Conservation (phyloP, 2,113 vertebrate species). For the Oreochromis spilurus region DNA sequence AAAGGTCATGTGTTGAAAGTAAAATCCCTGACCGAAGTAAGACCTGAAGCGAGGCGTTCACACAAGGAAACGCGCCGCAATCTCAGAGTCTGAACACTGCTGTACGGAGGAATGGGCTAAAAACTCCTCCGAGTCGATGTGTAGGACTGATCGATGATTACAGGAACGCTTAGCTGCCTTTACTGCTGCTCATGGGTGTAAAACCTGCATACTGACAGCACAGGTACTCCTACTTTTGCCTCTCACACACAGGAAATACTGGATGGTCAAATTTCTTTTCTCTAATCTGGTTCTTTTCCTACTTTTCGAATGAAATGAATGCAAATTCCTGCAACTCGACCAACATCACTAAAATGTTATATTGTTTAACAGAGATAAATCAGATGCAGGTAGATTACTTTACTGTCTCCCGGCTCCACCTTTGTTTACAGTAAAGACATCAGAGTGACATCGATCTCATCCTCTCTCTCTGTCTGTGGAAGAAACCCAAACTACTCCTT, state of each 20-base stretch:
- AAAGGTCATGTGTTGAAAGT: neutral
- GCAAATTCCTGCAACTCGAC: neutral
- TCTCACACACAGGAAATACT: neutral
- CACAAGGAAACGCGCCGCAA: rapidly evolving
- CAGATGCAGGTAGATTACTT: neutral
- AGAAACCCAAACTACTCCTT: neutral
- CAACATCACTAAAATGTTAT: neutral
- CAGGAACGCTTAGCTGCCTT: neutral
- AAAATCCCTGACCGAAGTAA: neutral
- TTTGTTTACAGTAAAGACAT: neutral
- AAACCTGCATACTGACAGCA: neutral
- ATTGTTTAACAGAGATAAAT: neutral
- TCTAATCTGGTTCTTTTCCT: neutral
- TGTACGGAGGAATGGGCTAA: rapidly evolving
- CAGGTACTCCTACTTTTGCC: neutral
- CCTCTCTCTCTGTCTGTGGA: neutral
- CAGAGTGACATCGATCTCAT: neutral
- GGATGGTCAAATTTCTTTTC: neutral
- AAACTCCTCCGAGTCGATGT: neutral
- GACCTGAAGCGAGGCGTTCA: neutral
- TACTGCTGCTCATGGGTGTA: neutral
- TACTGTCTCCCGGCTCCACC: neutral
- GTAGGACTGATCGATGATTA: neutral
- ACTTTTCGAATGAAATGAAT: neutral
- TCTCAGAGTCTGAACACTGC: neutral